phyloP scores from a whole-genome alignment of 2,797 vertebrate genomes.

The Eurystomus glaucurus region DNA sequence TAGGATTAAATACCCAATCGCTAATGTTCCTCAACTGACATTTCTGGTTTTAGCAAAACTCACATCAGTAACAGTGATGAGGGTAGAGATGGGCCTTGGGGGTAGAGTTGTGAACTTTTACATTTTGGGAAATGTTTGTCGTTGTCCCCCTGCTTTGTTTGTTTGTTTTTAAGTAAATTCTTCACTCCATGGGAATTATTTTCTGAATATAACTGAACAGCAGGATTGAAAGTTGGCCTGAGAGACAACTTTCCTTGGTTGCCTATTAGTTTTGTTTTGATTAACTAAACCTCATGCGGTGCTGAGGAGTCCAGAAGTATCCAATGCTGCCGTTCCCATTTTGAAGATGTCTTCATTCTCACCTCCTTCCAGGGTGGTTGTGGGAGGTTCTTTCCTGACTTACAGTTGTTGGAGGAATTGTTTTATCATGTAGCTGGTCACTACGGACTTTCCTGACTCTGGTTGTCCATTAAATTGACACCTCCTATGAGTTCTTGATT shows the following conservation, averaged over 20 bases:
- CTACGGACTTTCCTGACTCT: rapidly evolving
- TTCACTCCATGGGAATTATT: conserved; percentile 38
- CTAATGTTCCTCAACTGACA: neutral
- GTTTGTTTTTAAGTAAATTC: conserved; percentile 51
- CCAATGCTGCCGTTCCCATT: neutral
- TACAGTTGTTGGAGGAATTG: neutral
- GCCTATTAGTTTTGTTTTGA: neutral
- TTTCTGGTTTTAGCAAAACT: conserved; percentile 51
- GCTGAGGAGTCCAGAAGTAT: neutral
- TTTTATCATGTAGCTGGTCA: neutral
- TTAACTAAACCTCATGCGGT: neutral
- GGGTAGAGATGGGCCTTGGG: neutral
- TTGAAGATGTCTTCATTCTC: neutral
- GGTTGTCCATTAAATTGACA: neutral
- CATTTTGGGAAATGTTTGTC: conserved; percentile 16
- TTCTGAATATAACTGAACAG: conserved; percentile 8
- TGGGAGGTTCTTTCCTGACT: neutral
- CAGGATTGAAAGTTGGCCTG: conserved; percentile 20
- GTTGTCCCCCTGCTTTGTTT: neutral
- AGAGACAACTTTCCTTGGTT: neutral
- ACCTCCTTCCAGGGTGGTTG: neutral
- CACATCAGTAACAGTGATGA: neutral
- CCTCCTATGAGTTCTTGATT: neutral
- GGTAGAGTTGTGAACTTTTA: neutral
- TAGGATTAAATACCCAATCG: conserved; percentile 18